phyloP scores from a whole-genome alignment of 2,797 vertebrate species.

The Otolemur crassicaudatus region DNA sequence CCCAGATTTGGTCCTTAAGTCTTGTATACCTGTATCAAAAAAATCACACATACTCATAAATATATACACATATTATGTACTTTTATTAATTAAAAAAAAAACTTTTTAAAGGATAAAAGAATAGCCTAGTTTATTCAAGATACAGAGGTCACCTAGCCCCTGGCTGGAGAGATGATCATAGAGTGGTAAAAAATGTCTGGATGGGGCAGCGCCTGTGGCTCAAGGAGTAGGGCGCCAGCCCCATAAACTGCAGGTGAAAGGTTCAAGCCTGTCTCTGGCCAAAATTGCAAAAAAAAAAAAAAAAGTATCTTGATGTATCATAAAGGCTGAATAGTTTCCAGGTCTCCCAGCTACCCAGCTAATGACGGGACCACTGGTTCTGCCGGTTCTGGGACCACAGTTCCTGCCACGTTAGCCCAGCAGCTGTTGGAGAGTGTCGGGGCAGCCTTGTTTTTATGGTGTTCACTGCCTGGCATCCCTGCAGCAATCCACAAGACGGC shows the following conservation, averaged over 20 bases:
- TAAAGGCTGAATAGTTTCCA: background rate
- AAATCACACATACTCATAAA: too few relatives aligned
- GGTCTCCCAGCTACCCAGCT: background rate
- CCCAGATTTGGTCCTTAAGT: too few relatives aligned
- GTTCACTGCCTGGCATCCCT: background rate
- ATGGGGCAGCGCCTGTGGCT: too few relatives aligned
- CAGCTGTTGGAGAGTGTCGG: constrained; percentile 2
- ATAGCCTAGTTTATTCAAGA: background rate
- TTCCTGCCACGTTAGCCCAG: background rate
- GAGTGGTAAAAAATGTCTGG: background rate
- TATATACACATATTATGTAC: too few relatives aligned
- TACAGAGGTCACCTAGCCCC: background rate
- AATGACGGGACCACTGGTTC: background rate
- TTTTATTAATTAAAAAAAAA: too few relatives aligned
- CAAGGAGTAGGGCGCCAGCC: too few relatives aligned
- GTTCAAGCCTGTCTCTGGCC: too few relatives aligned
- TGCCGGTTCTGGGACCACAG: background rate
- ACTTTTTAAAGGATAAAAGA: background rate
- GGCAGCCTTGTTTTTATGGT: background rate
- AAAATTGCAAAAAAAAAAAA: too few relatives aligned
- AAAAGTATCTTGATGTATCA: background rate
- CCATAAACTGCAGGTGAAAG: too few relatives aligned
- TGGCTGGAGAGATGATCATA: background rate
- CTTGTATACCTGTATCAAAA: too few relatives aligned
- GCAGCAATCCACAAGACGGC: background rate